A percentile compares a stretch with the other conserved stretches of the same genome.
phyloP scores from a whole-genome alignment of 2,797 vertebrate species.

The Hozukius guyotensis region DNA sequence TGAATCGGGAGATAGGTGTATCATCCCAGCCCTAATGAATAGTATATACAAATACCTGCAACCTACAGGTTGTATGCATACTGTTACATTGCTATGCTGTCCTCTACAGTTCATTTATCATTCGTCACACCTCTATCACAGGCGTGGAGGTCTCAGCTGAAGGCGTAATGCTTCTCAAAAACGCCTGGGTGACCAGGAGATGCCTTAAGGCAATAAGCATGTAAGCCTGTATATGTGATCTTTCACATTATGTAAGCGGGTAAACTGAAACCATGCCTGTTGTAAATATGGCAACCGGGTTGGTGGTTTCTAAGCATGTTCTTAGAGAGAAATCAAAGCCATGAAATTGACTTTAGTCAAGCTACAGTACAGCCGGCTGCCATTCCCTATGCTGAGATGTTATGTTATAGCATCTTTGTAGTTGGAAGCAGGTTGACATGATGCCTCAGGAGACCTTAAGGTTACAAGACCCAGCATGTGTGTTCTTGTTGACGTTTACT shows the following conservation, averaged over 20 bases:
- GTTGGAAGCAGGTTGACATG: not conserved
- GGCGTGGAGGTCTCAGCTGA: constrained; percentile 12
- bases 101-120: constrained; percentile 7
- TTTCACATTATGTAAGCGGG: constrained; percentile 14
- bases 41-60: not conserved
- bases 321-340: constrained; percentile 27
- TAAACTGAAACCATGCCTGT: constrained; percentile 13
- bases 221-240: constrained; percentile 21
- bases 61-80: constrained; percentile 2
- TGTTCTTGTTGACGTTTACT: constrained; percentile 1
- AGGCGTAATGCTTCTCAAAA: constrained; percentile 27
- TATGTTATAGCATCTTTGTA: not conserved
- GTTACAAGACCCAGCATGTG: not conserved
- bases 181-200: not conserved
- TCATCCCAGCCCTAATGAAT: too few relatives aligned
- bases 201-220: constrained; percentile 13
- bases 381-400: constrained; percentile 5
- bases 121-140: constrained; percentile 25
- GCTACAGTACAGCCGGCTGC: not conserved
- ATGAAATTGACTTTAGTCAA: constrained; percentile 36
- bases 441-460: not conserved
- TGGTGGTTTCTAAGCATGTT: constrained; percentile 13
- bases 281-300: constrained; percentile 3
- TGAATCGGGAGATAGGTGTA: too few relatives aligned
- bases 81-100: not conserved